Evolutionary conservation across 1,140 invertebrate genomes (phyloP).

Genomic region (Lepidostoma basale): DNA sequence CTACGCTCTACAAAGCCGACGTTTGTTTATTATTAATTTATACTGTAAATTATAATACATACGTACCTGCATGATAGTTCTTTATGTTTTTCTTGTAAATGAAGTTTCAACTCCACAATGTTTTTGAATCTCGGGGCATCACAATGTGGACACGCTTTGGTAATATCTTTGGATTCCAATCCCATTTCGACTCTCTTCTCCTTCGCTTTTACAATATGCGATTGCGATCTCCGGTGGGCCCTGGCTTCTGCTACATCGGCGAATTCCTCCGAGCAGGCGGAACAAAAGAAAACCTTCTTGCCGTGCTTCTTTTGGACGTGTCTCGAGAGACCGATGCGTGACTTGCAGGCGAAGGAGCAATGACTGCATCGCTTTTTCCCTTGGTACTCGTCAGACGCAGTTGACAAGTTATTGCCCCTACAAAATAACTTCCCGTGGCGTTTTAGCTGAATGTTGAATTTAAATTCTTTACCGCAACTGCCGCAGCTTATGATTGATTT

Average conservation of each 20-base stretch:
- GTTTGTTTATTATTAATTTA: neutral
- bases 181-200: constrained; percentile 56
- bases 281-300: constrained; percentile 68
- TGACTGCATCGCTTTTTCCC: constrained; percentile 64
- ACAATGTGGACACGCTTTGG: constrained; percentile 68
- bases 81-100: constrained; percentile 69
- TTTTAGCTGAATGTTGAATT: constrained; percentile 73
- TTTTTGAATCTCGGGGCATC: constrained; percentile 59
- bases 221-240: constrained; percentile 67
- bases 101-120: constrained; percentile 67
- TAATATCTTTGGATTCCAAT: constrained; percentile 51
- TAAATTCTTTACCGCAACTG: constrained; percentile 67
- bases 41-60: constrained; percentile 10
- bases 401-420: constrained; percentile 55
- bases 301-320: constrained; percentile 66
- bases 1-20: too few relatives aligned
- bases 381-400: constrained; percentile 70
- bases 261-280: constrained; percentile 70
- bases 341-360: constrained; percentile 65
- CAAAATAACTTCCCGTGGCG: constrained; percentile 64
- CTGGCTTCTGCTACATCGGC: constrained; percentile 65
- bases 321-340: constrained; percentile 68
- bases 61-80: constrained; percentile 61
- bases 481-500: constrained; percentile 66
- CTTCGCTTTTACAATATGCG: constrained; percentile 64